Evolutionary conservation across 2,888 invertebrate species (phyloP).

Genomic region (Unio delphinus): DNA sequence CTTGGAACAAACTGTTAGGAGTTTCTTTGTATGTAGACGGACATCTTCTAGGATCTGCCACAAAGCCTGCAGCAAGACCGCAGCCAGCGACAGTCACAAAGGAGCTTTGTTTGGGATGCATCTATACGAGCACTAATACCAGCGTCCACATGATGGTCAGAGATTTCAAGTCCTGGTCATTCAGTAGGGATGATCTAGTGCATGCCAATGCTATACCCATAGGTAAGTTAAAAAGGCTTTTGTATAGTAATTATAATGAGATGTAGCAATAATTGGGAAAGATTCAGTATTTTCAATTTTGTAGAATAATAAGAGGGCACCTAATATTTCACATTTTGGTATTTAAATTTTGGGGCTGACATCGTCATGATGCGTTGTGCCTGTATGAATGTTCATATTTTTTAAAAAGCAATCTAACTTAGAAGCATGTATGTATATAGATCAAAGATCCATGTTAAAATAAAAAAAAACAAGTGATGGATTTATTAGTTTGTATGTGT

Average conservation of each 20-base stretch:
- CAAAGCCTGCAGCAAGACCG: conserved; percentile 13
- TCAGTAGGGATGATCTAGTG: conserved; percentile 37
- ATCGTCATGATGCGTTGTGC: too few relatives aligned
- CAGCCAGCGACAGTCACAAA: conserved; percentile 10
- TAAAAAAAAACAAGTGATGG: too few relatives aligned
- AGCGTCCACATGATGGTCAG: conserved; percentile 25
- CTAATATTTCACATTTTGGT: too few relatives aligned
- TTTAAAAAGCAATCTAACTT: too few relatives aligned
- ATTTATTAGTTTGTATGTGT: too few relatives aligned
- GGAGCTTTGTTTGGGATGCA: conserved; percentile 30
- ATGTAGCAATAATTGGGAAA: background rate
- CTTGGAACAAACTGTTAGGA: conserved; percentile 46
- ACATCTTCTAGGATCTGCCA: conserved; percentile 31
- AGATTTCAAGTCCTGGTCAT: conserved; percentile 29
- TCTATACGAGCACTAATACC: conserved; percentile 12
- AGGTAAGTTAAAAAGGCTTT: background rate
- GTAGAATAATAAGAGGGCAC: too few relatives aligned
- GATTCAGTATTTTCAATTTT: too few relatives aligned
- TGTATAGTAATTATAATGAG: background rate
- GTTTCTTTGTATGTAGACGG: conserved; percentile 37
- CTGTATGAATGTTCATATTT: too few relatives aligned
- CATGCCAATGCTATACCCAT: conserved; percentile 17
- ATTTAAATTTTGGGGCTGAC: too few relatives aligned
- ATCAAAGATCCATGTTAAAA: too few relatives aligned
- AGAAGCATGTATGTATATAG: too few relatives aligned